phyloP scores from a whole-genome alignment of 2,113 vertebrate species.

The Leiothrix lutea region DNA sequence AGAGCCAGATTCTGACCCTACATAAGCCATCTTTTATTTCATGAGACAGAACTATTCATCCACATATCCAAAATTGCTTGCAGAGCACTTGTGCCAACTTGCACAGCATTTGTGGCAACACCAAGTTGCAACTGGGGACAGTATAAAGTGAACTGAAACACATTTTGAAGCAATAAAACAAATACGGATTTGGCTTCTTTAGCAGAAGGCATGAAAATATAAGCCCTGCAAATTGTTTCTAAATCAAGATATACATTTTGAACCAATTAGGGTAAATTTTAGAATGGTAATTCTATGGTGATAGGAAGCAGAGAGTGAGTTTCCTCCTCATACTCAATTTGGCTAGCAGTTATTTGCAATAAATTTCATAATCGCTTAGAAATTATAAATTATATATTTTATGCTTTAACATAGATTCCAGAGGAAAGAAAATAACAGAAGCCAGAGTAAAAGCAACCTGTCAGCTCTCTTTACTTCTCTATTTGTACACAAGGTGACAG shows the following conservation, averaged over 20 bases:
- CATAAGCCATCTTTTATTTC: background rate
- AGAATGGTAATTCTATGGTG: background rate
- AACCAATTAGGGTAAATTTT: background rate
- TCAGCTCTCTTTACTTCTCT: background rate
- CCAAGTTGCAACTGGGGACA: background rate
- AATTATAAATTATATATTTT: background rate
- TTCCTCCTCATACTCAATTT: background rate
- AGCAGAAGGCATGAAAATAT: background rate
- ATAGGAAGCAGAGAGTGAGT: background rate
- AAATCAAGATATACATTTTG: background rate
- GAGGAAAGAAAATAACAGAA: background rate
- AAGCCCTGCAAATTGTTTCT: background rate
- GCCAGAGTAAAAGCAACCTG: background rate
- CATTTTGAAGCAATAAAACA: background rate
- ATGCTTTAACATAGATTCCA: background rate
- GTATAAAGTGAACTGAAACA: background rate
- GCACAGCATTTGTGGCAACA: background rate
- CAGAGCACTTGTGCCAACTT: background rate
- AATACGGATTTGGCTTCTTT: background rate
- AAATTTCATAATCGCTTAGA: background rate
- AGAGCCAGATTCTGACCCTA: background rate
- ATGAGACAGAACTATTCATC: background rate
- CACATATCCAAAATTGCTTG: background rate
- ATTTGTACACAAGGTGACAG: conserved; percentile 29
- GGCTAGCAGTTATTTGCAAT: background rate